Conservation (phyloP, 2,888 invertebrate genomes). For the Cloeon dipterum region DNA sequence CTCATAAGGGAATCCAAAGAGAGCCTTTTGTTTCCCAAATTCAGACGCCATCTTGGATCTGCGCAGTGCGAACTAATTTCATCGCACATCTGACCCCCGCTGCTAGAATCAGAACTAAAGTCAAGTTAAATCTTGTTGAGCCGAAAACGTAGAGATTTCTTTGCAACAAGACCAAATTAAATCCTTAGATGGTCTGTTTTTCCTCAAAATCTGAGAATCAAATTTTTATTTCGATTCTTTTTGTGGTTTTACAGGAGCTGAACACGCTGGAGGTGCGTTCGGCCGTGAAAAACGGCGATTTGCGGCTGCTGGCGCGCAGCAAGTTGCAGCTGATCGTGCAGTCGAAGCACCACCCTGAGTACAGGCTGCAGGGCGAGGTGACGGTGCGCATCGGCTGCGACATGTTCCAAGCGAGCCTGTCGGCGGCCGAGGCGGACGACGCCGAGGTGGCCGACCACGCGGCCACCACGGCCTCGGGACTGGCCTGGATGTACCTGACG, state of each 20-base stretch:
- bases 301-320: constrained; percentile 54
- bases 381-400: constrained; percentile 57
- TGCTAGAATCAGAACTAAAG: too few relatives aligned
- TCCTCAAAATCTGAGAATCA: too few relatives aligned
- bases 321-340: constrained; percentile 36
- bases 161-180: too few relatives aligned
- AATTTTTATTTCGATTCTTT: neutral
- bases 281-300: constrained; percentile 48
- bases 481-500: constrained; percentile 58
- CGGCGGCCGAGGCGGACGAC: constrained; percentile 12
- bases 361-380: constrained; percentile 38
- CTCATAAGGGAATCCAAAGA: too few relatives aligned
- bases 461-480: constrained; percentile 21
- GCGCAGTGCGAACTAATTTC: too few relatives aligned
- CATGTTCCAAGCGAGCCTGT: constrained; percentile 46
- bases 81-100: too few relatives aligned
- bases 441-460: constrained; percentile 9
- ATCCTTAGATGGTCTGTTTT: too few relatives aligned
- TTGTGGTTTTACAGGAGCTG: constrained; percentile 42
- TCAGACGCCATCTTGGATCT: too few relatives aligned
- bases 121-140: too few relatives aligned
- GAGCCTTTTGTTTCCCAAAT: too few relatives aligned
- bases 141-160: too few relatives aligned
- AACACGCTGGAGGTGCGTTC: constrained; percentile 60
- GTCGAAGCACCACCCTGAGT: constrained; percentile 37